Base-by-base conservation (phyloP, 2,888 invertebrate genomes). In the Chirona hameri region DNA sequence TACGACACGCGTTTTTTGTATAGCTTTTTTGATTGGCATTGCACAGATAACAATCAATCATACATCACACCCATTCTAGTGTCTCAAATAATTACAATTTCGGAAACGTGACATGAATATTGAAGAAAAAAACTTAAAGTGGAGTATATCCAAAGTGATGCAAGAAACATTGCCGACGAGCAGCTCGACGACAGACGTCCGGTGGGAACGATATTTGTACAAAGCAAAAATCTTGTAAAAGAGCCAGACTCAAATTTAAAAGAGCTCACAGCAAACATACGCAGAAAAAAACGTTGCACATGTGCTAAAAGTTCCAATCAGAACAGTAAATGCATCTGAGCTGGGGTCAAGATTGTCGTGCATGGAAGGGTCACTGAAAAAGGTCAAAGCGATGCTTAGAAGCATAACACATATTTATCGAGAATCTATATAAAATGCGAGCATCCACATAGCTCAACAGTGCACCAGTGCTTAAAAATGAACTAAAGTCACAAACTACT, bases 121-220 rank as follows among this genome's bases (percentile, higher is more conserved):
- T 29, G 15, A 55, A 7, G 15, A 14, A 1, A 18, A 81, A 12
- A 81, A 29, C 5, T 4, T 48, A 7, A 18, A 55, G 12, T 81
- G 52, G 91, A 52, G 10, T 52, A 52, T 52, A 1, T 87, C n/a
- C 90, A 89, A 48, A 90, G 91, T 90, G 86, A 79, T 85, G 86
- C 81, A 79, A 52, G n/a, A 69, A 60, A n/a, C 60, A 60, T 7
- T 60, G 9, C 21, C 60, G 60, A 60, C 9, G n/a, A 21, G 9
- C 60, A 2, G 21, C 4, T 18, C n/a, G 24, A n/a, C 18, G n/a
- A 21, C 60, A 60, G 7, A 24, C 0, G 60, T n/a, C 60, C 24
- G 60, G 24, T n/a, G 10, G 21, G 5, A n/a, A 52, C 52, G 18
- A 52, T 15, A 52, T 18, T 18, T 4, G 7, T 52, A 52, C 15